Base-by-base conservation (phyloP, 2,888 invertebrate species). In the Hypena proboscidalis region DNA sequence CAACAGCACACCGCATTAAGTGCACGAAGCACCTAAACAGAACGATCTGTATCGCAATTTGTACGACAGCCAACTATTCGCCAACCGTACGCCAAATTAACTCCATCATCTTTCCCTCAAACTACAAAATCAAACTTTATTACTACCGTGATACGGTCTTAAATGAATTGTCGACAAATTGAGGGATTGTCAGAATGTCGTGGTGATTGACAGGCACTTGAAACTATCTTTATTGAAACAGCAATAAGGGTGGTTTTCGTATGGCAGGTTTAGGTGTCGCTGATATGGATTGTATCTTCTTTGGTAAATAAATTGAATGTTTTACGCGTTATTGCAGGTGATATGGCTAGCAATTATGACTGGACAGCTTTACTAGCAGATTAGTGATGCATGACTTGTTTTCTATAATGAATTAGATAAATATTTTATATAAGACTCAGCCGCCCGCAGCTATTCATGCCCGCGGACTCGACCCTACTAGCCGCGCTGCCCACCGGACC, bases 61-160 rank as follows among this genome's bases (percentile, higher is more conserved):
- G 58, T 38, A 8, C 42, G 30, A 39, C 23, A 17, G 63, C 63
- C 64, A 66, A 63, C 51, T 58, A 62, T 62, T 62, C 42, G 35
- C 39, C 23, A 26, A 36, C 41, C 39, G 34, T 41, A 41, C 17
- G 51, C 64, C 51, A 66, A 58, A 62, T 66, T 53, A 49, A 49
- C 42, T 48, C 20, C 17, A 51, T 46, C 22, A 27, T 25, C 23
- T 26, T 19, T 10, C 37, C n/a, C 8, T 17, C 17, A 3, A 14
- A 3, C 15, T 49, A 30, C 31, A 9, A 23, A 52, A 57, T 15
- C 13, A 15, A 2, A 35, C 44, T 22, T 29, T 43, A 34, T 0
- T 0, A 0, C 2, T 3, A 2, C 6, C 7, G 8, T 0, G 13
- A 35, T 30, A 49, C n/a, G 19, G 29, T 34, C 8, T 2, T 4